Evolutionary conservation across 2,113 vertebrate genomes (phyloP).

Genomic region (Tichodroma muraria): DNA sequence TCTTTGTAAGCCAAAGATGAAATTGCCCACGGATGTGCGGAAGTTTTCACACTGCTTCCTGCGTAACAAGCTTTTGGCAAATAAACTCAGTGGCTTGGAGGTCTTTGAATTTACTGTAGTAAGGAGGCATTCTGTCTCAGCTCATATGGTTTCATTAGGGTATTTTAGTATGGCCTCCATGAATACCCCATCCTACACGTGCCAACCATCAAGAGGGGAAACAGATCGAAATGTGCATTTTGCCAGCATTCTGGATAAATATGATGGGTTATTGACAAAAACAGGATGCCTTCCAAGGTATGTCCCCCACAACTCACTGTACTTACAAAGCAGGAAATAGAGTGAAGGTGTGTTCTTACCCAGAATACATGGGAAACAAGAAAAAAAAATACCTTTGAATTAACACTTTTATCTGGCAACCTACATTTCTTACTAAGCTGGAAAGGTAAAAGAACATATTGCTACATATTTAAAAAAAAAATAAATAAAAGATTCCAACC

Average conservation of each 20-base stretch:
- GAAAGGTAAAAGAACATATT: neutral
- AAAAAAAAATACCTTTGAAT: neutral
- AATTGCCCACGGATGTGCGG: accelerated
- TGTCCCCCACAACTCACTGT: neutral
- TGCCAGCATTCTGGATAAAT: neutral
- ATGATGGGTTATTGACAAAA: neutral
- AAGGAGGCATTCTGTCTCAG: neutral
- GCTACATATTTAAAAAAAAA: neutral
- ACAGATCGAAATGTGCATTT: neutral
- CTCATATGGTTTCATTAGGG: neutral
- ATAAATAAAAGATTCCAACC: neutral
- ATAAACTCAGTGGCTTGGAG: neutral
- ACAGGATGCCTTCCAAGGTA: neutral
- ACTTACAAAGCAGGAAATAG: neutral
- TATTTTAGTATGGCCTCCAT: neutral
- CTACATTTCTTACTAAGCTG: neutral
- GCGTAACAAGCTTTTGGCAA: neutral
- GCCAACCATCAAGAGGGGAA: neutral
- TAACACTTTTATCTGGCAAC: neutral
- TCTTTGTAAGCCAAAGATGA: neutral
- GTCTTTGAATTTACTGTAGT: neutral
- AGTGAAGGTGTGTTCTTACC: neutral
- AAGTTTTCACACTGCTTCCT: neutral
- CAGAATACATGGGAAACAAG: neutral
- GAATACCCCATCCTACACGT: accelerated